A percentile compares a stretch with the other conserved stretches of the same genome.
Conservation (phyloP, 1,140 invertebrate genomes). For the Telenomus remus region DNA sequence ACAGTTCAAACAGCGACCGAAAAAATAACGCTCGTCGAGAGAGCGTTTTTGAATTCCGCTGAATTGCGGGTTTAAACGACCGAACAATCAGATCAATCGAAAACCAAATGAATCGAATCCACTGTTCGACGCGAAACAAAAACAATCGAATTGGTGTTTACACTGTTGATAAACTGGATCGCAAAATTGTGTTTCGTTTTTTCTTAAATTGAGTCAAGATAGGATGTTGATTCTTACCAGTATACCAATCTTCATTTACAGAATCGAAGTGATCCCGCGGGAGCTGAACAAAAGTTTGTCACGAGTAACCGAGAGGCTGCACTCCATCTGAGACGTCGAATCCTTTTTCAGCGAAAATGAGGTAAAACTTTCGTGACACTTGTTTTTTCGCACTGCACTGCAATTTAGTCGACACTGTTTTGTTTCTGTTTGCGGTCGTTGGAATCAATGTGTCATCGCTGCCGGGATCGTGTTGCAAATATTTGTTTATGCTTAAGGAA, state of each 20-base stretch:
- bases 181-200: too few species aligned
- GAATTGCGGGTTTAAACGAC: too few species aligned
- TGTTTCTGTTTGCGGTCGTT: neutral
- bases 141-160: too few species aligned
- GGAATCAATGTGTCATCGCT: neutral
- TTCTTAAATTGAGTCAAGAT: too few species aligned
- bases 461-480: neutral
- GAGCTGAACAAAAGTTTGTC: conserved; percentile 3
- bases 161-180: too few species aligned
- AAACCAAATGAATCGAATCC: too few species aligned
- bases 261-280: neutral
- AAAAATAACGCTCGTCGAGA: neutral
- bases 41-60: too few species aligned
- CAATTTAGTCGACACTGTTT: neutral
- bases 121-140: too few species aligned
- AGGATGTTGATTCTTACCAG: too few species aligned
- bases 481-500: conserved; percentile 19
- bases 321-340: conserved; percentile 32
- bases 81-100: too few species aligned
- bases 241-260: conserved; percentile 4
- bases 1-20: neutral
- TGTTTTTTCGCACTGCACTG: neutral
- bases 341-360: conserved; percentile 7
- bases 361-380: neutral
- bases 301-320: conserved; percentile 9